Evolutionary conservation across 2,113 vertebrate species (phyloP).

Genomic region (Sinosuthora webbiana): DNA sequence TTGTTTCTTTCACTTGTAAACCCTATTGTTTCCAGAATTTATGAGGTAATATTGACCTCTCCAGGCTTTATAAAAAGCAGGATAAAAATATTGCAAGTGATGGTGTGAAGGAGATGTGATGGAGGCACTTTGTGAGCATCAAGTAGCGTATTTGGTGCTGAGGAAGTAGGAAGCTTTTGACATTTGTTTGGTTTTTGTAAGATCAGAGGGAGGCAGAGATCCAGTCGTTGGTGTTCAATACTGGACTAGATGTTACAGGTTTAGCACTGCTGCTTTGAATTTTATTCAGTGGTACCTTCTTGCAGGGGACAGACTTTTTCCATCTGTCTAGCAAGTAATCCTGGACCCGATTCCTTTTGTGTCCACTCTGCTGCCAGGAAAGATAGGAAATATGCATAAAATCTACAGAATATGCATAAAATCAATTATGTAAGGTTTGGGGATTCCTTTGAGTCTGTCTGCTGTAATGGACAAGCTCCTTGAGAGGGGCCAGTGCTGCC

Average conservation of each 20-base stretch:
- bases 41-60: neutral
- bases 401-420: neutral
- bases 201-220: neutral
- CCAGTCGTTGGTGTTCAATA: rapidly evolving
- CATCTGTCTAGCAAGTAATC: neutral
- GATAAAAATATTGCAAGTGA: neutral
- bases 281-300: neutral
- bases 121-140: neutral
- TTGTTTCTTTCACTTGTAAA: slow-evolving; percentile 53
- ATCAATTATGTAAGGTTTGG: neutral
- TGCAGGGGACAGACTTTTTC: neutral
- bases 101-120: neutral
- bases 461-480: neutral
- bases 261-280: slow-evolving; percentile 2
- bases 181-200: neutral
- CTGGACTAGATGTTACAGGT: neutral
- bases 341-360: neutral
- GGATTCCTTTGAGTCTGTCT: neutral
- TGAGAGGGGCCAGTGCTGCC: neutral
- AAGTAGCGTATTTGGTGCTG: neutral
- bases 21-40: slow-evolving; percentile 28
- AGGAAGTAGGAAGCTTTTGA: neutral
- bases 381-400: slow-evolving; percentile 6
- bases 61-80: neutral
- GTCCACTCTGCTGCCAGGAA: neutral